A percentile compares a stretch with the other conserved stretches of the same genome.
phyloP scores from a whole-genome alignment of 1,140 invertebrate genomes.

The Euwallacea fornicatus region DNA sequence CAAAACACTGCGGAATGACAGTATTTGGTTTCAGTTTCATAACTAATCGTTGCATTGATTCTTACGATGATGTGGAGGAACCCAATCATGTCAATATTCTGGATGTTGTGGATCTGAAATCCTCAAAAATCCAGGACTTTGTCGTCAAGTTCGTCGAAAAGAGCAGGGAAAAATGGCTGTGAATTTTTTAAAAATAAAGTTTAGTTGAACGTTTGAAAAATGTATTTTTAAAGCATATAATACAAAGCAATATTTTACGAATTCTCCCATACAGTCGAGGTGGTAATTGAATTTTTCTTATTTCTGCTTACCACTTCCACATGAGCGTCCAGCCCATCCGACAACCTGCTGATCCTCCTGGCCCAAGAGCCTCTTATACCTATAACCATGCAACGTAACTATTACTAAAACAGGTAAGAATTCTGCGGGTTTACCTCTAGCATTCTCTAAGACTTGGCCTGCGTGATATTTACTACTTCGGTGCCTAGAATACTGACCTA shows the following conservation, averaged over 20 bases:
- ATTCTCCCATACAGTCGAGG: slow-evolving; percentile 58
- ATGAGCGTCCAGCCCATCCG: slow-evolving; percentile 74
- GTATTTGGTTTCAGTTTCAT: slow-evolving; percentile 90
- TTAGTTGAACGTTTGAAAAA: neutral
- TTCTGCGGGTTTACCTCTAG: neutral
- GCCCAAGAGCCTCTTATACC: slow-evolving; percentile 64
- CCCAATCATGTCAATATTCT: slow-evolving; percentile 90
- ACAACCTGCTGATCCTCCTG: slow-evolving; percentile 67
- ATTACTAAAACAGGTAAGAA: neutral
- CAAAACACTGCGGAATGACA: slow-evolving; percentile 85
- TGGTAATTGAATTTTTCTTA: slow-evolving; percentile 53
- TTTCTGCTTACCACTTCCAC: slow-evolving; percentile 63
- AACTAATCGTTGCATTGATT: slow-evolving; percentile 83
- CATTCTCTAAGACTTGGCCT: neutral
- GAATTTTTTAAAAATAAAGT: neutral
- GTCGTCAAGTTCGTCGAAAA: slow-evolving; percentile 59
- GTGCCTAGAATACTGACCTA: slow-evolving; percentile 20
- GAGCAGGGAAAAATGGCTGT: slow-evolving; percentile 14
- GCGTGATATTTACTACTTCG: neutral
- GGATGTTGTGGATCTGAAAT: slow-evolving; percentile 70
- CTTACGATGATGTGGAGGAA: slow-evolving; percentile 74
- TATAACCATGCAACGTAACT: slow-evolving; percentile 16
- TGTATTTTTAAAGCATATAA: neutral
- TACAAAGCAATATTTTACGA: slow-evolving; percentile 46
- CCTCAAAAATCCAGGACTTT: slow-evolving; percentile 67